Conservation (phyloP, 1,140 invertebrate genomes). For the Caenorhabditis tropicalis region DNA sequence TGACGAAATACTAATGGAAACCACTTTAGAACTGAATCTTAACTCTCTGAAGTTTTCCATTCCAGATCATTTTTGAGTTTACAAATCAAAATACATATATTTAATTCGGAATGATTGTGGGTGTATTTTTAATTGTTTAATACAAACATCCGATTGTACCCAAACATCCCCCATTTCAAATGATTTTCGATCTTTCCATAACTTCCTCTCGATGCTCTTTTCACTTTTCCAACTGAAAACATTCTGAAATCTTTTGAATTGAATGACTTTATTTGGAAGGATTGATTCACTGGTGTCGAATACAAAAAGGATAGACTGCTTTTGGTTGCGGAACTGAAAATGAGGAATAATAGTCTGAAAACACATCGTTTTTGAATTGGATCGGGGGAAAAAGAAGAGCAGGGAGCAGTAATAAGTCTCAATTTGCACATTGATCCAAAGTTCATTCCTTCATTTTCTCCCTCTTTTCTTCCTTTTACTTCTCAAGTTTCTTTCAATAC, state of each 20-base stretch:
- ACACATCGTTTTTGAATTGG: not conserved
- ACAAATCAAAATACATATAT: no score
- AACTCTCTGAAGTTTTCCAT: no score
- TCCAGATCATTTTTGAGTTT: no score
- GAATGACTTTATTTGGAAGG: not conserved
- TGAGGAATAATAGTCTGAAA: not conserved
- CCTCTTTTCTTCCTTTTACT: not conserved
- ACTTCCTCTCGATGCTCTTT: not conserved
- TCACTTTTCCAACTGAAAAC: not conserved
- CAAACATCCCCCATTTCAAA: no score
- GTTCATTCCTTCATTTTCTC: not conserved
- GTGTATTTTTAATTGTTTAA: not conserved
- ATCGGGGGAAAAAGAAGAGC: not conserved
- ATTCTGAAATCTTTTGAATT: not conserved
- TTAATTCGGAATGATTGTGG: not conserved
- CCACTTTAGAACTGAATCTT: no score
- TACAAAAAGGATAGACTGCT: not conserved
- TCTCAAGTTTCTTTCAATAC: constrained; percentile 9
- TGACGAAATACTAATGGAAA: no score
- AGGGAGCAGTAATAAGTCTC: not conserved
- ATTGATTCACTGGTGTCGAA: not conserved
- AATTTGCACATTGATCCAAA: constrained; percentile 10
- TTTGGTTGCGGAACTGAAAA: not conserved
- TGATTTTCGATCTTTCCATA: no score
- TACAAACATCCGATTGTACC: no score